Conservation (phyloP, 2,113 vertebrate species). For the Phalacrocorax pelagicus region DNA sequence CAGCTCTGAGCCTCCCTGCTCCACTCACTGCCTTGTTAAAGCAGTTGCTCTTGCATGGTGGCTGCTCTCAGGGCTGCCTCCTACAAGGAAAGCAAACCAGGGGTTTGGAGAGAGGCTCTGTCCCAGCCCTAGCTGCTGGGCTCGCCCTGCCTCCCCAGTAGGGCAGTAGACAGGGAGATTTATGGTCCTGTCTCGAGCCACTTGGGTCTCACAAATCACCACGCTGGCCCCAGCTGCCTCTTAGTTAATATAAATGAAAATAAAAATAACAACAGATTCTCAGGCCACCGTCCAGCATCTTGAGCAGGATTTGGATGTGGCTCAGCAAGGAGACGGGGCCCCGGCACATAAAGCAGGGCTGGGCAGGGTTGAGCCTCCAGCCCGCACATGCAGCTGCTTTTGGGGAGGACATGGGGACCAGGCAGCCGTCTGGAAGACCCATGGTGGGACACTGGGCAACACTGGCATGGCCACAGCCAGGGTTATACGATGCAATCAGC, state of each 20-base stretch:
- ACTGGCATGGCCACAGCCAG: rapidly evolving
- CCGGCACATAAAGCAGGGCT: rapidly evolving
- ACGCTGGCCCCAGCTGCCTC: neutral
- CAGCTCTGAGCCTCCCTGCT: neutral
- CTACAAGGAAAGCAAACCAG: neutral
- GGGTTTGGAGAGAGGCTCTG: neutral
- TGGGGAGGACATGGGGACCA: neutral
- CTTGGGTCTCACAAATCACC: conserved; percentile 48
- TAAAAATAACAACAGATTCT: conserved; percentile 59
- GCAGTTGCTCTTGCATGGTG: rapidly evolving
- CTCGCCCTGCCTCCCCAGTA: neutral
- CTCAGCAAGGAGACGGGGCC: neutral
- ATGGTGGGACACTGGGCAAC: neutral
- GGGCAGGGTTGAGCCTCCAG: neutral
- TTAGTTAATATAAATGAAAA: conserved; percentile 31
- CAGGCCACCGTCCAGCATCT: conserved; percentile 21
- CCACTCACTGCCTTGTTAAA: neutral
- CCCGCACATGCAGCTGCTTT: neutral
- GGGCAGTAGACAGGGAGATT: neutral
- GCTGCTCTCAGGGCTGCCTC: neutral
- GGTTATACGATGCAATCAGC: neutral
- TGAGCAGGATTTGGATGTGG: neutral
- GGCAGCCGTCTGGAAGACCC: rapidly evolving
- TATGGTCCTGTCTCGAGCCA: neutral
- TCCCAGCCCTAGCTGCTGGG: neutral